A percentile compares a stretch with the other conserved stretches of the same genome.
Conservation (phyloP, 2,888 invertebrate genomes). For the Danaus chrysippus region DNA sequence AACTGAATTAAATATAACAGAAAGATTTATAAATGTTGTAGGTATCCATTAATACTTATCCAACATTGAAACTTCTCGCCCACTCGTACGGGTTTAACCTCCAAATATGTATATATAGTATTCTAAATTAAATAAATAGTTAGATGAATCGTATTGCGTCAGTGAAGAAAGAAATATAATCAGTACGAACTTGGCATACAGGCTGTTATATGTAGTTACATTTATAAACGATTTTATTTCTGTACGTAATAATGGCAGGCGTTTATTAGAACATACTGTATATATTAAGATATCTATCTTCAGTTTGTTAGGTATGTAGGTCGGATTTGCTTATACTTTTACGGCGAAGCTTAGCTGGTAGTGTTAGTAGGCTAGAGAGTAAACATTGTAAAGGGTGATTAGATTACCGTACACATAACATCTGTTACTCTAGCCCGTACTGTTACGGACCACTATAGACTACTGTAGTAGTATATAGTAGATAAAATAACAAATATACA, state of each 20-base stretch:
- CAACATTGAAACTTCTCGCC: neutral
- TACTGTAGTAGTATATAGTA: no score
- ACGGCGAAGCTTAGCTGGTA: slow-evolving; percentile 12
- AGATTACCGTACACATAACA: neutral
- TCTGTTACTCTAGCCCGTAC: neutral
- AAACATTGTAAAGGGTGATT: slow-evolving; percentile 10
- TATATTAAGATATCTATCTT: slow-evolving; percentile 14
- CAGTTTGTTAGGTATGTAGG: slow-evolving; percentile 27
- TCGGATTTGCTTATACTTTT: slow-evolving; percentile 33
- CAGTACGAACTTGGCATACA: slow-evolving; percentile 43
- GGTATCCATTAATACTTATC: no score
- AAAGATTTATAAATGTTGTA: neutral
- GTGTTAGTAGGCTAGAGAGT: slow-evolving; percentile 7
- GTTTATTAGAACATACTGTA: slow-evolving; percentile 16
- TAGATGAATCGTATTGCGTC: slow-evolving; percentile 21
- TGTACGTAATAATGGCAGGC: slow-evolving; percentile 25
- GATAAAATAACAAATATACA: no score
- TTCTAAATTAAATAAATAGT: slow-evolving; percentile 43
- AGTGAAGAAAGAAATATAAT: slow-evolving; percentile 39
- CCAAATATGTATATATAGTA: slow-evolving; percentile 53
- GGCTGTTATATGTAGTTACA: slow-evolving; percentile 22
- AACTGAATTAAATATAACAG: neutral
- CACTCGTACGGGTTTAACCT: slow-evolving; percentile 34
- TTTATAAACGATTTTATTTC: slow-evolving; percentile 25
- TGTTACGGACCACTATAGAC: no score